Conservation (phyloP, 1,140 invertebrate species). For the Chlorops oryzae region DNA sequence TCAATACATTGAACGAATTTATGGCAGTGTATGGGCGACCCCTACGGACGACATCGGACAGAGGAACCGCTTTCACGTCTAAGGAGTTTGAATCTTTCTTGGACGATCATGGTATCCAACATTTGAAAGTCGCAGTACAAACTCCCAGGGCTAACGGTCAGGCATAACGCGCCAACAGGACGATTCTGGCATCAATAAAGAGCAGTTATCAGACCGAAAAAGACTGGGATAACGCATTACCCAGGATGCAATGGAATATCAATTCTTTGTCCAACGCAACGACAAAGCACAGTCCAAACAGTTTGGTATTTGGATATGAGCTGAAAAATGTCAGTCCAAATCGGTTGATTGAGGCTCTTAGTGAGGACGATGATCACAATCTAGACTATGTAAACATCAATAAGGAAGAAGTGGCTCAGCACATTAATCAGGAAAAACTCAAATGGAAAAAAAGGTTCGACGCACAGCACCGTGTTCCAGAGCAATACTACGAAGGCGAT, state of each 20-base stretch:
- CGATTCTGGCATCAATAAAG: slow-evolving; percentile 3
- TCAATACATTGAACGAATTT: slow-evolving; percentile 3
- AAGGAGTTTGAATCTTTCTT: slow-evolving; percentile 10
- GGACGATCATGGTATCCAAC: slow-evolving; percentile 18
- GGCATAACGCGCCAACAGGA: slow-evolving; percentile 22
- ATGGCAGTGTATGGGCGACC: not conserved
- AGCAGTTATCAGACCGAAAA: not conserved
- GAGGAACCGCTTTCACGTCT: slow-evolving; percentile 1
- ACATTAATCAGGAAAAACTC: slow-evolving; percentile 2
- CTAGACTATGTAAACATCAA: not conserved
- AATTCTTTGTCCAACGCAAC: slow-evolving; percentile 5
- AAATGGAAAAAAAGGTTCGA: slow-evolving; percentile 8
- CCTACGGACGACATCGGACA: slow-evolving; percentile 1
- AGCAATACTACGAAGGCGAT: not conserved
- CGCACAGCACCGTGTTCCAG: not conserved
- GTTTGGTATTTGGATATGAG: slow-evolving; percentile 1
- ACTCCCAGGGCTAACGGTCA: slow-evolving; percentile 27
- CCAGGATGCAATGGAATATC: slow-evolving; percentile 2
- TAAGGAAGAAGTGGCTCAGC: not conserved
- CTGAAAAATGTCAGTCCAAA: not conserved
- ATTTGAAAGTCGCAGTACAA: slow-evolving; percentile 35
- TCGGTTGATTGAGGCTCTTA: not conserved
- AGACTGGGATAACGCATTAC: slow-evolving; percentile 5
- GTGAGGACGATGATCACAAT: not conserved
- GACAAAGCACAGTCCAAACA: not conserved